Base-by-base conservation (phyloP, 2,888 invertebrate genomes). In the Amitus sp. region DNA sequence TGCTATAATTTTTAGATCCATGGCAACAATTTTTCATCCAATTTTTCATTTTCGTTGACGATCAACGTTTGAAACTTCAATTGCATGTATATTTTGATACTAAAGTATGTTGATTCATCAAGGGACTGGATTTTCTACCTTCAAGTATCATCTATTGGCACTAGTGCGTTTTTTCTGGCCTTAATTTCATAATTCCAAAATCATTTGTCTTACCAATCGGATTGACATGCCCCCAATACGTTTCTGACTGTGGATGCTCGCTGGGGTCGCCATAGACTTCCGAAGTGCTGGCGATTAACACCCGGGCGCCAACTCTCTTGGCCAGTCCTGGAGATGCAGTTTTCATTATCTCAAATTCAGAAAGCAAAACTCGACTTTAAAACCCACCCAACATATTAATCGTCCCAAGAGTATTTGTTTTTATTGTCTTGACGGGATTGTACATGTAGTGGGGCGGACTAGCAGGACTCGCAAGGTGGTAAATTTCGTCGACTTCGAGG, bases 371-470 rank as follows among this genome's bases (percentile, higher is more conserved):
- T n/a, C n/a, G n/a, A n/a, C n/a, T n/a, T n/a, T n/a, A 9, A 52
- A 60, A 75, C 82, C 71, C 82, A 91, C 95, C 95, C 73, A 96
- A 85, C 86, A 96, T 92, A 83, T 96, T 96, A 61, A 96, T 95
- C 20, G 96, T 96, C 49, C 94, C 99, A 78, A 99, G 86, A 1
- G 98, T 97, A 82, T 99, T 99, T 0, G 98, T 98, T 83, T 99
- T 99, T 68, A 99, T 95, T 12, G 99, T 99, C 84, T 99, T 99
- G 2, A 99, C 98, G 23, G 99, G 98, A 86, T 99, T 99, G 79
- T 94, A 92, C 99, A 99, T 99, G 80, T 99, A 99, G 85, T 99
- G 98, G 0, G 97, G 98, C 17, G 99, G 99, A 70, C 97, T 97
- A 1, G 99, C 99, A 7, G 99, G 99, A 79, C 98, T 98, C 13